These are phyloP conservation scores for Hypomecis atomaria DNA, from an alignment of 2,888 invertebrate genomes.

Conservation along the genomic window DNA sequence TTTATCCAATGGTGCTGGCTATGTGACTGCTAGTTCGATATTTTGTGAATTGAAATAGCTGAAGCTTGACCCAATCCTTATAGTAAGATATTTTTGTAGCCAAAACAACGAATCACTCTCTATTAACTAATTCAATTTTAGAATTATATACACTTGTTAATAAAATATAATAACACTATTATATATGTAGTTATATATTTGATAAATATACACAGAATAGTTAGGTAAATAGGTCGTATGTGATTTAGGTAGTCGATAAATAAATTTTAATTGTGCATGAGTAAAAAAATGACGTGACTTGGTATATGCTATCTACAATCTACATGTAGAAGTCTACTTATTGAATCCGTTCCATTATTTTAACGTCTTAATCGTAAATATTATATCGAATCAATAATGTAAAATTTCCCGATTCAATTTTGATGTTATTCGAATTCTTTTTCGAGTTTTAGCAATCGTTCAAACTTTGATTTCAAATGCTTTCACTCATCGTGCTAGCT, in stretches of 20 bases:
- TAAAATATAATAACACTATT: conserved; percentile 11
- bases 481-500: background rate
- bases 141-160: conserved; percentile 15
- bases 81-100: conserved; percentile 8
- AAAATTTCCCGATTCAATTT: too few relatives aligned
- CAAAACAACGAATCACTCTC: conserved; percentile 28
- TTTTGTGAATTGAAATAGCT: background rate
- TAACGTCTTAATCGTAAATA: too few relatives aligned
- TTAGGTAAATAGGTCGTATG: conserved; percentile 24
- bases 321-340: conserved; percentile 8
- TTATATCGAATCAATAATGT: too few relatives aligned
- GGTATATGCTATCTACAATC: conserved; percentile 17
- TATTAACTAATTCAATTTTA: conserved; percentile 18
- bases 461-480: background rate
- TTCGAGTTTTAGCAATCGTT: background rate
- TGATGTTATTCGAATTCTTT: too few relatives aligned
- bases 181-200: conserved; percentile 7
- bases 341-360: conserved; percentile 8
- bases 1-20: too few relatives aligned
- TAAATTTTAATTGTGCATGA: conserved; percentile 37
- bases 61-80: background rate
- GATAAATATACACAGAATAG: conserved; percentile 22
- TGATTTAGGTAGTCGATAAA: conserved; percentile 23
- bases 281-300: conserved; percentile 25
- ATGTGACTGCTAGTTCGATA: too few relatives aligned